phyloP scores from a whole-genome alignment of 1,140 invertebrate genomes.

The Brachystomella parvula region DNA sequence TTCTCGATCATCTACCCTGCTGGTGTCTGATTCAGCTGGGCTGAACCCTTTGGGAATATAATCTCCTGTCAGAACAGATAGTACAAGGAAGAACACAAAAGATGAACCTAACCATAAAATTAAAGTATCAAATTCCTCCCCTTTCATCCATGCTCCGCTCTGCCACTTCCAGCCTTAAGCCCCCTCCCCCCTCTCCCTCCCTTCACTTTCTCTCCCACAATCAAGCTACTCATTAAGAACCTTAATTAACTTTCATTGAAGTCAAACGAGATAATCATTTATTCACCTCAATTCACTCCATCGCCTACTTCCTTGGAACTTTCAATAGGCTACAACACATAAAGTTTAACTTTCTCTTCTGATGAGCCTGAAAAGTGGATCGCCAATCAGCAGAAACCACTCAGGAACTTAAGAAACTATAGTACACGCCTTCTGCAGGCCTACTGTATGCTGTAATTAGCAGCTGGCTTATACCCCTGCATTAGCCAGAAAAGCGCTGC shows the following conservation, averaged over 20 bases:
- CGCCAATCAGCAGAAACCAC: too few species aligned
- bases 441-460: too few species aligned
- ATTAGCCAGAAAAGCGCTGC: too few species aligned
- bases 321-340: background rate
- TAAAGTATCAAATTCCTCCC: constrained; percentile 5
- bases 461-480: too few species aligned
- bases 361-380: background rate
- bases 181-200: background rate
- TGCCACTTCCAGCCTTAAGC: background rate
- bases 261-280: background rate
- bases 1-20: background rate
- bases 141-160: background rate
- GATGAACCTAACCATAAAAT: background rate
- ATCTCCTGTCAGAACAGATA: too few species aligned
- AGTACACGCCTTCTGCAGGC: background rate
- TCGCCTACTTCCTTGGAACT: background rate
- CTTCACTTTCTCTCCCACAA: background rate
- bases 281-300: background rate
- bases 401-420: background rate
- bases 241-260: background rate
- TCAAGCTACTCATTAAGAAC: too few species aligned
- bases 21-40: background rate
- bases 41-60: too few species aligned
- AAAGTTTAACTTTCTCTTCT: background rate
- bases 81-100: background rate